Conservation (phyloP, 1,140 invertebrate genomes). For the Mycetomoellerius zeteki region DNA sequence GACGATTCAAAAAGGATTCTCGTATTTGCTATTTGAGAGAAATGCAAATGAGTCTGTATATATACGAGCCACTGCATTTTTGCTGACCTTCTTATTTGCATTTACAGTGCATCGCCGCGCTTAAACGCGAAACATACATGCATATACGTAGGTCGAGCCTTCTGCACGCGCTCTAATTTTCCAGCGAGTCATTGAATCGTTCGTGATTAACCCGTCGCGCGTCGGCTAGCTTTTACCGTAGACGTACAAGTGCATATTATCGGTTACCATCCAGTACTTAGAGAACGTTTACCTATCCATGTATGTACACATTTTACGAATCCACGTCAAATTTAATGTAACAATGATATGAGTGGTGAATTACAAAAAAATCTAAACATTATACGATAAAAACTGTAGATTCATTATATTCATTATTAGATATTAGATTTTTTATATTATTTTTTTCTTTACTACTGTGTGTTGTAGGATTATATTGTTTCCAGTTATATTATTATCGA, state of each 20-base stretch:
- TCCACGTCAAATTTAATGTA: neutral
- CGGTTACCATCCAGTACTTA: neutral
- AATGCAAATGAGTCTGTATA: slow-evolving; percentile 27
- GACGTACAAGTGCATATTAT: neutral
- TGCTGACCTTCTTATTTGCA: slow-evolving; percentile 49
- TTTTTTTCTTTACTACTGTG: neutral
- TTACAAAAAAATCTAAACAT: no score
- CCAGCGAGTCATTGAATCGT: slow-evolving; percentile 54
- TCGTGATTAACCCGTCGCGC: slow-evolving; percentile 49
- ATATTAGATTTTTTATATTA: neutral
- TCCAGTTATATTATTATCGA: neutral
- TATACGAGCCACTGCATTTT: slow-evolving; percentile 23
- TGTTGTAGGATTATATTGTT: neutral
- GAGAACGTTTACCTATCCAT: neutral
- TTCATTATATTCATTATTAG: neutral
- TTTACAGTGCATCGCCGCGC: slow-evolving; percentile 44
- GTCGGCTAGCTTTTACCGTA: slow-evolving; percentile 19
- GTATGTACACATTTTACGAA: neutral
- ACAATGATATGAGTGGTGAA: neutral
- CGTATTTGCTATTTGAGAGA: slow-evolving; percentile 3
- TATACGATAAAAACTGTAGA: neutral
- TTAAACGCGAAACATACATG: slow-evolving; percentile 22
- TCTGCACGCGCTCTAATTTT: slow-evolving; percentile 32
- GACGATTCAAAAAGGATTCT: neutral
- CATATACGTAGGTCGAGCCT: neutral